phyloP scores from a whole-genome alignment of 53 echinoderm and acorn worm genomes.

The Astropecten irregularis region DNA sequence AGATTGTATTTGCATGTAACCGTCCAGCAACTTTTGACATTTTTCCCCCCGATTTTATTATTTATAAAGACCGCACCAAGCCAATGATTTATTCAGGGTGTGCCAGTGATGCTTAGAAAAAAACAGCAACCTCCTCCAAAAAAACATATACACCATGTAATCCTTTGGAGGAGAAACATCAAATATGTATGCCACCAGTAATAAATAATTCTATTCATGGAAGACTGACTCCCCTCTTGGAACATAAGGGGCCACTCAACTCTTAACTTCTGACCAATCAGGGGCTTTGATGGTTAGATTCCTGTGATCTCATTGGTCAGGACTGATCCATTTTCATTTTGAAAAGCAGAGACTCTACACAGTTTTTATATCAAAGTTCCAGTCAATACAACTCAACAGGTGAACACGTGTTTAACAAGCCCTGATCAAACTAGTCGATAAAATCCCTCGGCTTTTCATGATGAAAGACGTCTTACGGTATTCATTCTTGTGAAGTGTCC shows the following conservation, averaged over 20 bases:
- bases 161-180: too few species aligned
- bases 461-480: conserved; percentile 2
- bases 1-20: conserved; percentile 6
- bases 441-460: not conserved
- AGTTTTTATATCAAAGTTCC: not conserved
- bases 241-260: not conserved
- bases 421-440: not conserved
- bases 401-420: not conserved
- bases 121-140: conserved; percentile 4
- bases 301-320: not conserved
- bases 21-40: not conserved
- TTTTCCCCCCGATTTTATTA: not conserved
- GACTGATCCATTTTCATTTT: not conserved
- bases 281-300: not conserved
- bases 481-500: conserved; percentile 18
- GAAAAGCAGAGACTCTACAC: too few species aligned
- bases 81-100: conserved; percentile 39
- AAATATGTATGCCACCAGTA: conserved; percentile 43
- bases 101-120: not conserved
- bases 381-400: not conserved
- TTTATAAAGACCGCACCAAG: conserved; percentile 37
- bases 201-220: conserved; percentile 49
- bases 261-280: conserved; percentile 16
- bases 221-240: not conserved
- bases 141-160: not conserved